phyloP scores from a whole-genome alignment of 1,140 invertebrate genomes.

The Drosophila bocki region DNA sequence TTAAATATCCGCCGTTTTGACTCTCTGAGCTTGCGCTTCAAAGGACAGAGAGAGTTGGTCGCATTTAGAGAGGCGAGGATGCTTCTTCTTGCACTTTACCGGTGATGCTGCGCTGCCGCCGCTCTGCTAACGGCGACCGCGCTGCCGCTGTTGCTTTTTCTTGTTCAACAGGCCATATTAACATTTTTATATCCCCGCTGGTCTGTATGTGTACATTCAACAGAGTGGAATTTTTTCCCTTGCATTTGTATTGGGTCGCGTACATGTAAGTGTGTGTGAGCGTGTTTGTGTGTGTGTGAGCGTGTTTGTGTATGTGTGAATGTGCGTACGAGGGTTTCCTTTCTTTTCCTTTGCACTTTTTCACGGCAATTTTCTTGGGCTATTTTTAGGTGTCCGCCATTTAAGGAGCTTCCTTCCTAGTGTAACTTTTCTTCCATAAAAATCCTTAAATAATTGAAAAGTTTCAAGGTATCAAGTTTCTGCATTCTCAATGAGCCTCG shows the following conservation, averaged over 20 bases:
- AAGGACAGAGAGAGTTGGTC: not conserved
- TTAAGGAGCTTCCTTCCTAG: slow-evolving; percentile 18
- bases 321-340: slow-evolving; percentile 33
- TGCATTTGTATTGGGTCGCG: not conserved
- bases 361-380: slow-evolving; percentile 40
- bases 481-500: slow-evolving; percentile 43
- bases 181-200: slow-evolving; percentile 47
- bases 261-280: not conserved
- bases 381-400: slow-evolving; percentile 60
- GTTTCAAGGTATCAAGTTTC: slow-evolving; percentile 45
- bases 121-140: slow-evolving; percentile 16
- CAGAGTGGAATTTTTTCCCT: slow-evolving; percentile 62
- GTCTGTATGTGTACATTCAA: slow-evolving; percentile 63
- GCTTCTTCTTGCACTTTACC: slow-evolving; percentile 47
- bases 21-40: slow-evolving; percentile 43
- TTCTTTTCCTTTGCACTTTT: slow-evolving; percentile 34
- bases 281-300: not conserved
- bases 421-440: slow-evolving; percentile 4
- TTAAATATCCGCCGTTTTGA: slow-evolving; percentile 25
- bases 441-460: slow-evolving; percentile 61
- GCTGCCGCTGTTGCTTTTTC: slow-evolving; percentile 60
- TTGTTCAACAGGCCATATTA: slow-evolving; percentile 81
- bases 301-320: slow-evolving; percentile 1
- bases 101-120: slow-evolving; percentile 39
- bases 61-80: slow-evolving; percentile 9